Evolutionary conservation across 2,888 invertebrate species (phyloP), one percentile per base, ranked within the genome.

Genomic region (Cistogaster globosa): DNA sequence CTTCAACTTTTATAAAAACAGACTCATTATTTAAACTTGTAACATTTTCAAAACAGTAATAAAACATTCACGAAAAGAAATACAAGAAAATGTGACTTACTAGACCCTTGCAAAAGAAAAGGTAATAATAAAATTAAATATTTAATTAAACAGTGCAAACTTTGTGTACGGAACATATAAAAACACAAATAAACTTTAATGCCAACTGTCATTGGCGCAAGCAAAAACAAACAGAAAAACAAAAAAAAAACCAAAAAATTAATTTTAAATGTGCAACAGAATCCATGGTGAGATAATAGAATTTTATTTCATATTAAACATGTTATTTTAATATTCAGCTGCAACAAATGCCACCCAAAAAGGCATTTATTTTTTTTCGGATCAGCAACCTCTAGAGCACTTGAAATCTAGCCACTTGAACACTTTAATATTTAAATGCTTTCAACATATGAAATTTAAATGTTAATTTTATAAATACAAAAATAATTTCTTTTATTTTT

Each of bases 181-280:
- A 11, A 48, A 20, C 5, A 32, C 16, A 36, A 22, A 42, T 11
- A 60, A 38, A 57, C n/a, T 58, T 26, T 53, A 55, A 68, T 68
- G 67, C 38, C 58, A 80, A 72, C 58, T 72, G 79, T 58, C 63
- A 72, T 65, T 72, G 51, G 67, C 72, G 74, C 58, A 74, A 53
- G 14, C 38, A 63, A 51, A n/a, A 48, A 55, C 18, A 16, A 38
- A 12, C 1, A 11, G 16, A 60, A 22, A 60, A 11, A 9, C 26
- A 14, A 53, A n/a, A 8, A n/a, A n/a, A n/a, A n/a, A n/a, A n/a
- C n/a, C n/a, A n/a, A n/a, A n/a, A n/a, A n/a, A n/a, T n/a, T n/a
- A n/a, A n/a, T n/a, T n/a, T 5, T 48, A 36, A 75, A 36, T 57
- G 53, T 38, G n/a, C 57, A 65, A 65, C 20, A 57, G 0, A 8